Evolutionary conservation across 2,113 vertebrate species (phyloP), one percentile per base, ranked within the genome.

Genomic region (Anarhynchus alexandrinus): DNA sequence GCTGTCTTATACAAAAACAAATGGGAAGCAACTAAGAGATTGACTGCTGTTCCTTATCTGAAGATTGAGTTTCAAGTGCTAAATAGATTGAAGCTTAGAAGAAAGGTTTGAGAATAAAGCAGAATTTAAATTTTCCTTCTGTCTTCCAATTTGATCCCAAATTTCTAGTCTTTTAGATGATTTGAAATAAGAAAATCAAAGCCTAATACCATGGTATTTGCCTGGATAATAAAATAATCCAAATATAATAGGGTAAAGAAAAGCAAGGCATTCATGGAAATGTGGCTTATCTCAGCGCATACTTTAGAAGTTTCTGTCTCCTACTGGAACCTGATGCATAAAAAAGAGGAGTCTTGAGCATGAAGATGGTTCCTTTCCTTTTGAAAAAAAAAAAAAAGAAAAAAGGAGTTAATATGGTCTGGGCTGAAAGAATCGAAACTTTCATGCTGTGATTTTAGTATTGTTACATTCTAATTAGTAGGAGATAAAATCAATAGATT

Each of bases 51-150:
- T 92, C 64, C 42, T 58, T 90, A 77, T 43, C 55, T 78, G 58
- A 93, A 88, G 72, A 85, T 81, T 92, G 67, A 88, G n/a, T 94
- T 96, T 94, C 88, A 90, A 88, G 69, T 67, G 42, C 59, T 88
- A 83, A 82, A 66, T 47, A 70, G 64, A 58, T 47, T 67, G 64
- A 58, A 72, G 25, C 52, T 79, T 88, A 88, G 69, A 91, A 64
- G 52, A 88, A 78, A 54, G 6, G 10, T 47, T 88, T 88, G 61
- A 86, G 22, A 88, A 84, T 27, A 91, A 92, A 78, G 14, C n/a
- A 71, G 29, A 91, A 84, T 84, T 83, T 32, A 82, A 69, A 16
- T 82, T 94, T 86, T 78, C 54, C 40, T 78, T 67, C 76, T 78
- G 0, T 77, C 26, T 81, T 86, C 27, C 45, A 66, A 38, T 80